Conservation (phyloP, 2,797 vertebrate species). For the Labeo calbasu region DNA sequence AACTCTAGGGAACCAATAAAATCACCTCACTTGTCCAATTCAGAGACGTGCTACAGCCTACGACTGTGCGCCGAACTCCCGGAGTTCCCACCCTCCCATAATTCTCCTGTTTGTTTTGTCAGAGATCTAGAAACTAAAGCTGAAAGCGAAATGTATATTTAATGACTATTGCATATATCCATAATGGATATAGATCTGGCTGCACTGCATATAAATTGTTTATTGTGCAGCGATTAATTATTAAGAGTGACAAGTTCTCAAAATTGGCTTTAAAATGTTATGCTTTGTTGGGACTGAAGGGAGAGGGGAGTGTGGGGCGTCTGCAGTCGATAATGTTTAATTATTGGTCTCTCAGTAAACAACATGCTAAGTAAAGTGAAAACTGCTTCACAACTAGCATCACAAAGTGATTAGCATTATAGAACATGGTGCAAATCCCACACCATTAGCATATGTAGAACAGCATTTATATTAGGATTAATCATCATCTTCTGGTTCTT, state of each 20-base stretch:
- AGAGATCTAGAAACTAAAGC: slow-evolving; percentile 60
- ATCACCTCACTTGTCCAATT: slow-evolving; percentile 59
- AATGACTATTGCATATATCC: slow-evolving; percentile 56
- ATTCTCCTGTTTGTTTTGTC: slow-evolving; percentile 59
- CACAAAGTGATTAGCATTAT: neutral
- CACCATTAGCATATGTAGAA: neutral
- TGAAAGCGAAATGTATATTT: slow-evolving; percentile 58
- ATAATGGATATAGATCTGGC: slow-evolving; percentile 71
- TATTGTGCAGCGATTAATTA: slow-evolving; percentile 68
- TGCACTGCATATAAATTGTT: slow-evolving; percentile 71
- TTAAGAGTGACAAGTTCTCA: slow-evolving; percentile 64
- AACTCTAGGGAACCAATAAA: slow-evolving; percentile 64
- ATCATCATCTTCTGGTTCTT: neutral
- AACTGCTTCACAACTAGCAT: neutral
- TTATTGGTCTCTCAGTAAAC: slow-evolving; percentile 34
- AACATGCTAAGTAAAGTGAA: neutral
- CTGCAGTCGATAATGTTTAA: slow-evolving; percentile 25
- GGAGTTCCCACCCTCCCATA: slow-evolving; percentile 49
- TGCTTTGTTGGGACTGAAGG: slow-evolving; percentile 30
- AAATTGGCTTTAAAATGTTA: slow-evolving; percentile 61
- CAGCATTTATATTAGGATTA: neutral
- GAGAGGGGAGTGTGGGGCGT: neutral
- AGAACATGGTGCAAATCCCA: neutral
- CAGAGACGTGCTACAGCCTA: slow-evolving; percentile 51
- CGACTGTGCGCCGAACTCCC: slow-evolving; percentile 31